A percentile compares a stretch with the other conserved stretches of the same genome.
Evolutionary conservation across 2,113 vertebrate species (phyloP).

Genomic region (Dicerorhinus sumatrensis): DNA sequence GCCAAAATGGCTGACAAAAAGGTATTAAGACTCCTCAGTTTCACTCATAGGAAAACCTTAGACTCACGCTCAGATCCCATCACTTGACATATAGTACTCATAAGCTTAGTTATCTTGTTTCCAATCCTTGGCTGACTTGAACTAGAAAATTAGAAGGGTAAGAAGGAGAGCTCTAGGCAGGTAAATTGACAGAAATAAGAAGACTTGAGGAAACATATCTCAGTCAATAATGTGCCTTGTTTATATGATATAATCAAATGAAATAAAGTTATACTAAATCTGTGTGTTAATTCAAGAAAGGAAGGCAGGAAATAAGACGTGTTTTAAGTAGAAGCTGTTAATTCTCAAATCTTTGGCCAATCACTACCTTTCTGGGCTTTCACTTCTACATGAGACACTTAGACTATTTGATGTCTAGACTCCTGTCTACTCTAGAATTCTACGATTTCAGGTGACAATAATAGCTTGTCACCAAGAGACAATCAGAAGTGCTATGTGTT

Average conservation of each 20-base stretch:
- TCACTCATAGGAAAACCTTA: slow-evolving; percentile 13
- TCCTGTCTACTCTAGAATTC: slow-evolving; percentile 36
- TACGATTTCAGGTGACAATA: slow-evolving; percentile 35
- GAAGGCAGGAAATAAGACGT: background rate
- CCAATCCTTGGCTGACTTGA: slow-evolving; percentile 30
- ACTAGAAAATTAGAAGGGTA: slow-evolving; percentile 53
- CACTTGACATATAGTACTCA: background rate
- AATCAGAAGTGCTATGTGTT: background rate
- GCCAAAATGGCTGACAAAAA: slow-evolving; percentile 47
- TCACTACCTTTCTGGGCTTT: background rate
- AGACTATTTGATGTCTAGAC: background rate
- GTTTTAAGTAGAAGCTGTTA: background rate
- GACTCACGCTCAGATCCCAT: background rate
- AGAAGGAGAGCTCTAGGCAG: slow-evolving; percentile 41
- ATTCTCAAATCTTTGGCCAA: slow-evolving; percentile 7
- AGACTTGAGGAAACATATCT: slow-evolving; percentile 5
- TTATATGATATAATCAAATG: slow-evolving; percentile 20
- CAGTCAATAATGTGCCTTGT: background rate
- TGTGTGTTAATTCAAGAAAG: slow-evolving; percentile 35
- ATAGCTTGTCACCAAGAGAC: background rate
- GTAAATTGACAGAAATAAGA: slow-evolving; percentile 44
- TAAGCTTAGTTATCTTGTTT: slow-evolving; percentile 20
- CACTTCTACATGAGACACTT: background rate
- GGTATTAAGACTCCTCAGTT: background rate
- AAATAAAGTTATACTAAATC: slow-evolving; percentile 28